Conservation (phyloP, 2,113 vertebrate genomes). For the Oncorhynchus gorbuscha region DNA sequence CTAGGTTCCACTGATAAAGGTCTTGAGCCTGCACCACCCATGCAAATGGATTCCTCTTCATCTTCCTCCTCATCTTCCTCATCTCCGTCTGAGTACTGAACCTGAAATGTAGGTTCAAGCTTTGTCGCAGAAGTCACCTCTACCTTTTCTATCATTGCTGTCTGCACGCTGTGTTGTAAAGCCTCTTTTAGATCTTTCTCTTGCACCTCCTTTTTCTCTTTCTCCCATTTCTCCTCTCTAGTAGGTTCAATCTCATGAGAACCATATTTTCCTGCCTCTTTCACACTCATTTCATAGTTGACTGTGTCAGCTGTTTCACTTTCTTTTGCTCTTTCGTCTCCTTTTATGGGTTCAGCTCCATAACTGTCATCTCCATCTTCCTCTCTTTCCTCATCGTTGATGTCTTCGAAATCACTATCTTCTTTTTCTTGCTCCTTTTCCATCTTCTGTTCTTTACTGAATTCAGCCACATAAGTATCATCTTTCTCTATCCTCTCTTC, state of each 20-base stretch:
- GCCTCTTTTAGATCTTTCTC: constrained; percentile 62
- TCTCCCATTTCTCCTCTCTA: constrained; percentile 67
- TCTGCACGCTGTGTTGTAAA: constrained; percentile 32
- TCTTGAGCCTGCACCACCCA: constrained; percentile 65
- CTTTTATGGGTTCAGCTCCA: constrained; percentile 3
- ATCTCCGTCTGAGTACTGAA: constrained; percentile 73
- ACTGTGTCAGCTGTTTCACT: constrained; percentile 23
- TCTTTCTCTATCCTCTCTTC: constrained; percentile 65
- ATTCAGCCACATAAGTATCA: constrained; percentile 61
- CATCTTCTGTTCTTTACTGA: constrained; percentile 71
- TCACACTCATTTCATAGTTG: constrained; percentile 12
- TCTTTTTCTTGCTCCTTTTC: constrained; percentile 68
- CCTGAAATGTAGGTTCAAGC: constrained; percentile 53
- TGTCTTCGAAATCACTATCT: constrained; percentile 42
- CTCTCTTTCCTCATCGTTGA: constrained; percentile 46
- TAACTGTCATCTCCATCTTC: constrained; percentile 10
- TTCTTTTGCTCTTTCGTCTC: neutral
- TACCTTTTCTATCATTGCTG: constrained; percentile 24
- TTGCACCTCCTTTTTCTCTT: constrained; percentile 62
- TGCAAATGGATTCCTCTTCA: constrained; percentile 50
- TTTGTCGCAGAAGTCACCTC: constrained; percentile 35
- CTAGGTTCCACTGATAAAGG: constrained; percentile 61
- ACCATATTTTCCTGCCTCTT: constrained; percentile 43
- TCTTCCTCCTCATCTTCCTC: constrained; percentile 68
- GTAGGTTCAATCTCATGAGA: constrained; percentile 43